Percentiles rank a stretch among this genome's conserved stretches.
Conservation (phyloP, 2,113 vertebrate genomes). For the Pedionomus torquatus region DNA sequence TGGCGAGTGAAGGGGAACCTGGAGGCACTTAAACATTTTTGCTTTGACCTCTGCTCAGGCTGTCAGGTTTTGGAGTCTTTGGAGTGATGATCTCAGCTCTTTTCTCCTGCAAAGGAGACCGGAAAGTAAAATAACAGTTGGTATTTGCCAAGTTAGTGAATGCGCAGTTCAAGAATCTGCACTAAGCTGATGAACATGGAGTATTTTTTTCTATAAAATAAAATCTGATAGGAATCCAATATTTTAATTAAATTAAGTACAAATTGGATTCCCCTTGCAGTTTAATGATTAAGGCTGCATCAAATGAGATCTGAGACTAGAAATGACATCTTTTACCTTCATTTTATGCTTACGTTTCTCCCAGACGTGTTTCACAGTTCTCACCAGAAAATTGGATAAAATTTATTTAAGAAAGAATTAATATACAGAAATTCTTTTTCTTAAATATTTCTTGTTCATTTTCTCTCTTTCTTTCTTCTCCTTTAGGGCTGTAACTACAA, state of each 20-base stretch:
- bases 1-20: not conserved
- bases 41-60: not conserved
- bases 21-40: not conserved
- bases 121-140: not conserved
- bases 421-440: not conserved
- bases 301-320: not conserved
- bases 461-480: not conserved
- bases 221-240: not conserved
- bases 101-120: not conserved
- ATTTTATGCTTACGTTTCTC: not conserved
- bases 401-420: not conserved
- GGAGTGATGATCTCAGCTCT: not conserved
- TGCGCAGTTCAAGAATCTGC: not conserved
- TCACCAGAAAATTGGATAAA: not conserved
- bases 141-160: not conserved
- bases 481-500: not conserved
- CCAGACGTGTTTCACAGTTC: not conserved
- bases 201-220: not conserved
- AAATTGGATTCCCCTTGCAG: not conserved
- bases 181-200: not conserved
- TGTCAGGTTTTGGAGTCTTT: not conserved
- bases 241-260: conserved; percentile 2
- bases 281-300: not conserved
- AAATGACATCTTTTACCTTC: not conserved
- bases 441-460: not conserved